A percentile compares a stretch with the other conserved stretches of the same genome.
Conservation (phyloP, 2,113 vertebrate genomes). For the Mustela lutreola region DNA sequence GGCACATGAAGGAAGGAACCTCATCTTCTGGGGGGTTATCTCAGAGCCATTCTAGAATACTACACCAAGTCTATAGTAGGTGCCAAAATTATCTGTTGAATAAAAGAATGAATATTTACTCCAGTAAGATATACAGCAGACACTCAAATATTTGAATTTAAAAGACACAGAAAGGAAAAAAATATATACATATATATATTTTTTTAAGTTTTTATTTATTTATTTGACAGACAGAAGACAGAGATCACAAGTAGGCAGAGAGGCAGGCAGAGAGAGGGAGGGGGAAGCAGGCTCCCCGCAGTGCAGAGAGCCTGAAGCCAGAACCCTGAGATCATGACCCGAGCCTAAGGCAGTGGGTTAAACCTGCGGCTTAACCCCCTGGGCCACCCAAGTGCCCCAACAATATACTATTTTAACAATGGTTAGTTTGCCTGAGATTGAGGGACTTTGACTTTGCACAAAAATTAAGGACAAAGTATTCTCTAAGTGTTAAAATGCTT, state of each 20-base stretch:
- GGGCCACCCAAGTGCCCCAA: no score
- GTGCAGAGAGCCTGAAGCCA: no score
- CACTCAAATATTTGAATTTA: background rate
- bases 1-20: background rate
- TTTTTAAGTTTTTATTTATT: no score
- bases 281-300: no score
- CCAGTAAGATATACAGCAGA: background rate
- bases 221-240: no score
- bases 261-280: no score
- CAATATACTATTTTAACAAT: background rate
- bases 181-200: background rate
- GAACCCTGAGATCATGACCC: no score
- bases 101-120: background rate
- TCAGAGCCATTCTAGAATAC: background rate
- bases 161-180: background rate
- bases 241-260: no score
- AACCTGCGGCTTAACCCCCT: no score
- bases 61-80: background rate
- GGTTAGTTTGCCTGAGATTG: background rate
- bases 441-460: background rate
- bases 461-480: background rate
- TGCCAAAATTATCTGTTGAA: background rate
- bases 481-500: background rate
- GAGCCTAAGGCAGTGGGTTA: no score
- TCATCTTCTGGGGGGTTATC: background rate